Evolutionary conservation across 92 coral and sea anemone species (phyloP), one percentile per base, ranked within the genome.

Genomic region (Zoanthus gigantus): DNA sequence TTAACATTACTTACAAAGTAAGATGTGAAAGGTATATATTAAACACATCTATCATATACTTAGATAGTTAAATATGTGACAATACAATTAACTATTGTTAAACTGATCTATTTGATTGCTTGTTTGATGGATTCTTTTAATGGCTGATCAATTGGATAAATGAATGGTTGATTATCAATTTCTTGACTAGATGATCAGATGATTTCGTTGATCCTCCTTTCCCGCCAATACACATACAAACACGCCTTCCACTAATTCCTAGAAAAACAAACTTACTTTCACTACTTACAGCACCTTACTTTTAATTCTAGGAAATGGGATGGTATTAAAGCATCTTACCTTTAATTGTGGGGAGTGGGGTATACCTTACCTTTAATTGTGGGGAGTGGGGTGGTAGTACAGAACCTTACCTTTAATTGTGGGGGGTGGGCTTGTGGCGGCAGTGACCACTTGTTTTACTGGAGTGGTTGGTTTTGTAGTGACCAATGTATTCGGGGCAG

Each of bases 301-400:
- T 13, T 69, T 69, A 69, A 69, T 69, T 30, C 61, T 17, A 6
- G 85, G 52, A 6, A 73, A 60, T 18, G 75, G 75, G 32, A 72
- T 16, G 13, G 68, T 78, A 37, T 37, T 23, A 67, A 67, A 67
- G 2, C 6, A 28, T 10, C 72, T 67, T 67, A 67, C 37, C 72
- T 13, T 67, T 67, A 67, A 67, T 67, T 23, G 3, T 37, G 42
- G 42, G 42, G 42, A 37, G 42, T 37, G 42, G 42, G 42, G 42
- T 37, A 37, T n/a, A n/a, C 13, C 13, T 65, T 65, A 76, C 80
- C 80, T 50, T 76, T 76, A 10, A 76, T 76, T 37, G 42, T 37
- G 42, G 42, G 42, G 42, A 37, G 42, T 37, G 42, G 42, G 42
- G 42, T 37, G 42, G 42, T 37, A 37, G 42, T 23, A 67, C 23